Conservation (phyloP, 2,113 vertebrate genomes). For the Dipodomys ordii region DNA sequence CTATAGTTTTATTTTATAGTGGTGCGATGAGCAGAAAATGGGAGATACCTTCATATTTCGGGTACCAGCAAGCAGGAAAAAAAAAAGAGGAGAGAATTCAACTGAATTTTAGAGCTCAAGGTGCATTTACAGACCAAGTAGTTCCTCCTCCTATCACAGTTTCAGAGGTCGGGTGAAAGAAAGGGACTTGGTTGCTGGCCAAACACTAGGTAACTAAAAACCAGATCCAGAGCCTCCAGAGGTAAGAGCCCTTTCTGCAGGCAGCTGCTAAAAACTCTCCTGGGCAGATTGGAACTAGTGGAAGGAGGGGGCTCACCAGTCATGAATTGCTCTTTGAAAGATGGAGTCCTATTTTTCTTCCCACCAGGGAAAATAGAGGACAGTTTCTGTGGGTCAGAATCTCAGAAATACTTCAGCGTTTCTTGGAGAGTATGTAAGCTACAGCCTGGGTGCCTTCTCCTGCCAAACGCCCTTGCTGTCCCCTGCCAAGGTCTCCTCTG, state of each 20-base stretch:
- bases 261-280: constrained; percentile 4
- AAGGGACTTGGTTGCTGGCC: neutral
- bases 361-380: neutral
- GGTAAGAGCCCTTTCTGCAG: neutral
- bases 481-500: neutral
- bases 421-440: neutral
- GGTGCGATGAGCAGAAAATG: neutral
- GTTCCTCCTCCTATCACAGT: neutral
- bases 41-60: neutral
- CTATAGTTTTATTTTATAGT: neutral
- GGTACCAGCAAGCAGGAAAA: neutral
- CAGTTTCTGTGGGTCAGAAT: neutral
- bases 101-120: neutral
- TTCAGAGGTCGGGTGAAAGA: neutral
- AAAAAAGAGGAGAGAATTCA: neutral
- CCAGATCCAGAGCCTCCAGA: neutral
- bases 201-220: neutral
- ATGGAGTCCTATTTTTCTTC: neutral
- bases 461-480: accelerated
- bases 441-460: accelerated
- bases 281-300: neutral
- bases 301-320: neutral
- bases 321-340: neutral
- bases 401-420: neutral
- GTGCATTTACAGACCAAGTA: neutral